Base-by-base conservation (phyloP, 2,888 invertebrate genomes). In the Acleris emargana region DNA sequence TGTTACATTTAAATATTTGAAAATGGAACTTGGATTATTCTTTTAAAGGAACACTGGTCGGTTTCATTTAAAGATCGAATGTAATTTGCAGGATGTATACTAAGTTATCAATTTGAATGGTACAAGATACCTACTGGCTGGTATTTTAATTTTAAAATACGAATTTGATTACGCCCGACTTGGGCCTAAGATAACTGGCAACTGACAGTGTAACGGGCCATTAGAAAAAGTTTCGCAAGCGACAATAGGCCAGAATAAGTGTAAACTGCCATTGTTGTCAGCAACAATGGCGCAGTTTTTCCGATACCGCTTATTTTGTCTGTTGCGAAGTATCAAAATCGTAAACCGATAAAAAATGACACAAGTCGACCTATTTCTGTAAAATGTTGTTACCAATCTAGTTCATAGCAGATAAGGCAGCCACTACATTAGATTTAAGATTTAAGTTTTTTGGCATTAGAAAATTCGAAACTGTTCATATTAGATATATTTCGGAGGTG, bases 281-380 rank as follows among this genome's bases (percentile, higher is more conserved):
- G 25, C 43, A 55, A 66, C 64, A 66, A 66, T 66, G 66, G 66
- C 38, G n/a, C 47, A 54, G 60, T 66, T 66, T 66, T 66, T 66
- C 61, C 47, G 66, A 66, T 61, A 66, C 55, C 52, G 66, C 55
- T 66, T 66, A 66, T 66, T 66, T 66, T 66, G 66, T 66, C 60
- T 60, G 51, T 25, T 11, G 64, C 47, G 9, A 42, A 63, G 60
- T 66, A 60, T 61, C 60, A 66, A 61, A 64, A 66, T 61, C 51
- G 66, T 32, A 38, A 38, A 55, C 11, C 32, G 51, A 66, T 61
- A 55, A 49, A 57, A 57, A 57, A 25, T 57, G 43, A 45, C 43
- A 57, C 57, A 43, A 57, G 43, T 25, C 43, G 57, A 55, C 59
- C 64, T 64, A 53, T 64, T 64, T 64, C 43, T 32, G 22, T 38